Evolutionary conservation across 2,113 vertebrate species (phyloP).

Genomic region (Solea solea): DNA sequence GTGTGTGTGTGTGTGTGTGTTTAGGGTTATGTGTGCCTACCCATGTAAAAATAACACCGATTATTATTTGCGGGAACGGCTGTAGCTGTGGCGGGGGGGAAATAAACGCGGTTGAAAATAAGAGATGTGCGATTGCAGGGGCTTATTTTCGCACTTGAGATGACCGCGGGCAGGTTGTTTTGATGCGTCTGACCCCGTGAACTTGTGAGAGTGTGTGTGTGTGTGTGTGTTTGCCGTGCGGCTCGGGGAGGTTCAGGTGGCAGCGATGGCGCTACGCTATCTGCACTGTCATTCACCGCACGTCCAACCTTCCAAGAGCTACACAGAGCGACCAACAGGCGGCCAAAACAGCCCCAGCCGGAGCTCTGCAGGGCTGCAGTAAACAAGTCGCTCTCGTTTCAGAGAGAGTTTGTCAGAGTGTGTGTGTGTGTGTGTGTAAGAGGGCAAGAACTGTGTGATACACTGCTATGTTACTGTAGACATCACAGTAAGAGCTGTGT

Average conservation of each 20-base stretch:
- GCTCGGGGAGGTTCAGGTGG: slow-evolving; percentile 67
- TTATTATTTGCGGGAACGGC: slow-evolving; percentile 23
- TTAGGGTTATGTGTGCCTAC: not conserved
- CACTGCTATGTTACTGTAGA: slow-evolving; percentile 33
- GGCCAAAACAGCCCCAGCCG: slow-evolving; percentile 70
- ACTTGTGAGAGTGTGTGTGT: slow-evolving; percentile 29
- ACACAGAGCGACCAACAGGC: slow-evolving; percentile 54
- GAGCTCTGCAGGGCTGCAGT: slow-evolving; percentile 60
- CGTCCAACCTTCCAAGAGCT: slow-evolving; percentile 63
- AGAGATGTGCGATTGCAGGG: slow-evolving; percentile 15
- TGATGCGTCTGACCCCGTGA: slow-evolving; percentile 63
- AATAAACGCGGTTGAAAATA: not conserved
- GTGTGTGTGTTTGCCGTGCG: slow-evolving; percentile 15
- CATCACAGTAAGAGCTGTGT: slow-evolving; percentile 26
- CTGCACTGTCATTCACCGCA: slow-evolving; percentile 72
- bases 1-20: slow-evolving; percentile 4
- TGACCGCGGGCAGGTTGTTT: slow-evolving; percentile 63
- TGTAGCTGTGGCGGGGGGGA: not conserved
- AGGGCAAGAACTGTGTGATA: slow-evolving; percentile 13
- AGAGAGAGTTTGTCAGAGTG: slow-evolving; percentile 11
- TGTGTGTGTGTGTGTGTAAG: not conserved
- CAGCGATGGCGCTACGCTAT: slow-evolving; percentile 59
- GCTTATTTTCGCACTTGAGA: slow-evolving; percentile 65
- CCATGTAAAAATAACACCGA: not conserved
- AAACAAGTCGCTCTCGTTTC: slow-evolving; percentile 71